Evolutionary conservation across 2,888 invertebrate species (phyloP), one percentile per base, ranked within the genome.

Genomic region (Agrotis ipsilon): DNA sequence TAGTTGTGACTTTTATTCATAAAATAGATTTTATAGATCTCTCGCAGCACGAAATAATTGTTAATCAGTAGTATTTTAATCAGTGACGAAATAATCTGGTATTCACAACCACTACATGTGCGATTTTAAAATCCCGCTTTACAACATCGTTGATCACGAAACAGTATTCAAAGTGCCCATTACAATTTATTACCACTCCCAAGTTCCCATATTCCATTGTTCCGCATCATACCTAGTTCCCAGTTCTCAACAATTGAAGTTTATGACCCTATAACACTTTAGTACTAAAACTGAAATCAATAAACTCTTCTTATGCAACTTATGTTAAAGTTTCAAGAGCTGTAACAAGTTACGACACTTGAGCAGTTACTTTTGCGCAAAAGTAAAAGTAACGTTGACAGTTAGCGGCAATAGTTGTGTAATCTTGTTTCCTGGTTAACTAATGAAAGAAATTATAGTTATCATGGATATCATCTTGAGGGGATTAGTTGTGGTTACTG

Each of bases 341-440:
- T 54, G 57, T 62, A 60, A 78, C 64, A 21, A 72, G 60, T 68
- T 81, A 62, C 58, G 68, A 63, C 61, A 79, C 64, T 78, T 69
- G 52, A 67, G 51, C 75, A 43, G 54, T 62, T 57, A 78, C 54
- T 58, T 59, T 69, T 72, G 62, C 72, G 72, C 78, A 70, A 79
- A 48, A 68, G 78, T 71, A 81, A 81, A 77, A 78, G 69, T 78
- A 57, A 51, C 51, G 64, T 81, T 71, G 78, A 77, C 62, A 81
- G 67, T 61, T 63, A 48, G 24, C 16, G 5, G 43, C 7, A 32
- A 46, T 54, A 77, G 57, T 81, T 81, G 65, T 24, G 78, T 68
- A 77, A 71, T 52, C 63, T 39, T 81, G 72, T 68, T 81, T 70
- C 67, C 81, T 76, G 63, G 81, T 58, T 59, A 21, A 65, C 67